These are phyloP conservation scores for Choloepus didactylus DNA, from an alignment of 2,797 vertebrate genomes.

Conservation along the genomic window DNA sequence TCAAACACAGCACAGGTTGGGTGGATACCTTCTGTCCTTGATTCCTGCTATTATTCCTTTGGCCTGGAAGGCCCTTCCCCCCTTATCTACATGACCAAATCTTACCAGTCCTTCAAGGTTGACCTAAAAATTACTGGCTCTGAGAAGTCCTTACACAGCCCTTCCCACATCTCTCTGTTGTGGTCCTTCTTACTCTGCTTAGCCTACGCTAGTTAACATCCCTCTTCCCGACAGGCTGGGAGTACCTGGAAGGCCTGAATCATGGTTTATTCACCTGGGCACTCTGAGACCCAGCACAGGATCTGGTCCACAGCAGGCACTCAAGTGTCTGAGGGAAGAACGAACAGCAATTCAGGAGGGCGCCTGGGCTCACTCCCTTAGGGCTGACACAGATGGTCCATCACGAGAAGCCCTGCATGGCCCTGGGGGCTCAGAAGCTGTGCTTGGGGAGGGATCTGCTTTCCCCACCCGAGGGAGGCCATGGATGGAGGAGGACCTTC, in stretches of 20 bases:
- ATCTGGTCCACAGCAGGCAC: not conserved
- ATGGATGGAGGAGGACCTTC: not conserved
- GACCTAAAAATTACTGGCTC: not conserved
- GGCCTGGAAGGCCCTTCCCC: not conserved
- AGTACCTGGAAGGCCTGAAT: not conserved
- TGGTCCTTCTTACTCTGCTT: not conserved
- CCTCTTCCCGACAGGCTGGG: not conserved
- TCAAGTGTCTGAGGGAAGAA: not conserved
- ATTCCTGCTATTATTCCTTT: not conserved
- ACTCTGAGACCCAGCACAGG: not conserved
- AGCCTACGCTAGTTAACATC: not conserved
- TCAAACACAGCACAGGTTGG: not conserved
- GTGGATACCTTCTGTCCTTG: not conserved
- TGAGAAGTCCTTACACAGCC: not conserved
- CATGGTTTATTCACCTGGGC: not conserved
- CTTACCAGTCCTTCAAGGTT: not conserved
- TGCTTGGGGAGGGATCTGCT: not conserved
- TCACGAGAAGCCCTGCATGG: not conserved
- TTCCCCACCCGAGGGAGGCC: not conserved
- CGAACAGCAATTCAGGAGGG: not conserved
- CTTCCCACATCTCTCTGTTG: fast-evolving
- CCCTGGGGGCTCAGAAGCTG: not conserved
- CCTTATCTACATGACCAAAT: not conserved
- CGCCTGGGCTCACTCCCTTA: not conserved
- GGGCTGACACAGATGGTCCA: not conserved